Percentiles rank a stretch among this genome's conserved stretches.
These are phyloP conservation scores for Smutsia temminckii DNA, from an alignment of 2,797 vertebrate genomes.

Conservation along the genomic window DNA sequence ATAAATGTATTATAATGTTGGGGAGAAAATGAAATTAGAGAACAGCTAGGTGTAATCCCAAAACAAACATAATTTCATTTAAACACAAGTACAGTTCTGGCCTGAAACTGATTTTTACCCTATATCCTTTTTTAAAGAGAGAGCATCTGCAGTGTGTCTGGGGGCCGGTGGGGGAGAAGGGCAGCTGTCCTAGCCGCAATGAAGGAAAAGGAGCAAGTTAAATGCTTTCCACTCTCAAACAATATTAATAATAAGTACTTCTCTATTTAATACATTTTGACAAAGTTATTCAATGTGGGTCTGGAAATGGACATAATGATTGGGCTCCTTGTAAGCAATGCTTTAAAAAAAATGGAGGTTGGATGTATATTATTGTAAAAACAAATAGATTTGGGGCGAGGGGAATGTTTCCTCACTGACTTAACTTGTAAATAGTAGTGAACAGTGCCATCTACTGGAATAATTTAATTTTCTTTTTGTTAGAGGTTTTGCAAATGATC, in stretches of 20 bases:
- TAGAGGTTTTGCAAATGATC: background rate
- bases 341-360: conserved; percentile 74
- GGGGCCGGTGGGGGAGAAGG: background rate
- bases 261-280: conserved; percentile 79
- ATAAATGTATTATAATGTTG: background rate
- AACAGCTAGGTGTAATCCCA: conserved; percentile 12
- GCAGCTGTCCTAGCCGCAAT: background rate
- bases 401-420: background rate
- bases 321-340: conserved; percentile 68
- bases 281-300: conserved; percentile 68
- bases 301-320: conserved; percentile 70
- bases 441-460: conserved; percentile 86
- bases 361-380: conserved; percentile 71
- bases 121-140: conserved; percentile 20
- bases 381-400: conserved; percentile 58
- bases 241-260: conserved; percentile 71
- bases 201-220: conserved; percentile 28
- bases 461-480: conserved; percentile 31
- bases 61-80: conserved; percentile 21
- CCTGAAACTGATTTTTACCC: conserved; percentile 9
- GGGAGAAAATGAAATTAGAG: background rate
- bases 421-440: conserved; percentile 77
- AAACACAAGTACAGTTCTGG: background rate
- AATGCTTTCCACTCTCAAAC: conserved; percentile 38
- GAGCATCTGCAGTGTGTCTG: background rate